Base-by-base conservation (phyloP, 2,797 vertebrate genomes). In the Aeoliscus strigatus region DNA sequence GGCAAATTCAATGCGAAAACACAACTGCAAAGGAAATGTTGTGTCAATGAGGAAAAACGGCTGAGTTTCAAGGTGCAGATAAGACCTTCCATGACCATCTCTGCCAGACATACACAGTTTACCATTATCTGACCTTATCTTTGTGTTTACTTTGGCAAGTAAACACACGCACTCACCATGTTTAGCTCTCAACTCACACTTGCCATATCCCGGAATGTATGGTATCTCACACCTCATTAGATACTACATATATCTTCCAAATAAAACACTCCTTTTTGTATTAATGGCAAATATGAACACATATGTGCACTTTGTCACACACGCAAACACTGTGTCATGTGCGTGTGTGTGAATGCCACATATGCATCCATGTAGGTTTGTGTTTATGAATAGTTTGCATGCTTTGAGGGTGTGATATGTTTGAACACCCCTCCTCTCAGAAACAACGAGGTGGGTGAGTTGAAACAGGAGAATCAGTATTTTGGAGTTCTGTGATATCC, bases 201-300 rank as follows among this genome's bases (percentile, higher is more conserved):
- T 43, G 27, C 38, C 45, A 32, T 26, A 14, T 47, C 14, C 33
- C 28, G 63, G 64, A 67, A 77, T 70, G 48, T 27, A 31, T 1
- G 27, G 45, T 26, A 73, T 75, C 53, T 66, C 54, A 53, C 70
- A 73, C 64, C 62, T 75, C 67, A 42, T 73, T 68, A 57, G 33
- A 58, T 42, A 12, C 40, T 55, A 56, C 17, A 24, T 18, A 31
- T 26, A 58, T 52, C 25, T 44, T 35, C 21, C 39, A 33, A 9
- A 0, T 28, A 17, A 29, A 55, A 14, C 11, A 18, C 16, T 23
- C 9, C 7, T 27, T n/a, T 28, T 49, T 45, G 23, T 17, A 27
- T 34, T 17, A 33, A 30, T 36, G 36, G 38, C 32, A 14, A 15
- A 39, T 30, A 5, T 29, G 29, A 34, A 35, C 30, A 47, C 14